Evolutionary conservation across 92 coral and sea anemone species (phyloP), one percentile per base, ranked within the genome.

Genomic region (Pocillopora meandrina): DNA sequence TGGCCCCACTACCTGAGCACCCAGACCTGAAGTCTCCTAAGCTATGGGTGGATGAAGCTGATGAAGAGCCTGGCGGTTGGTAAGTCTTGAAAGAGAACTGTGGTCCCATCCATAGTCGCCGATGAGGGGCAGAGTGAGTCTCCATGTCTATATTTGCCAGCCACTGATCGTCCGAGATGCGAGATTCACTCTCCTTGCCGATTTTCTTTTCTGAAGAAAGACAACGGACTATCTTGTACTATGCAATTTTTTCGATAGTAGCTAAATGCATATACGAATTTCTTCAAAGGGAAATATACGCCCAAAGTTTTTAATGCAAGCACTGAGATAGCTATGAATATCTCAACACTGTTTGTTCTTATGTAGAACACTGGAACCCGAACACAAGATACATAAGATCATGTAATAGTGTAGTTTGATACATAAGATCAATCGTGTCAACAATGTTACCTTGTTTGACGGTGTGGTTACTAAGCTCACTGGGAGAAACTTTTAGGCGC

Each of bases 71-170:
- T 2, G 98, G 98, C 10, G 98, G 98, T 81, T 96, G 98, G 85
- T 90, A 96, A 66, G 98, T 96, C 86, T 96, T 96, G 93, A 96
- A 96, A 63, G 98, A 87, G 90, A 96, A 96, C 86, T 96, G 98
- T 6, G 98, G 98, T 11, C 98, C 98, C 98, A 96, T 96, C 98
- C 98, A 96, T 36, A 96, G 91, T 5, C 98, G 93, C 23, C 98
- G 90, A 60, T 96, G 98, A 31, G 98, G 98, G 19, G 95, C 95
- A 15, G 98, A 95, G 74, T 96, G 98, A 10, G 98, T 96, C 69
- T 96, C 98, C 92, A 96, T 96, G 79, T 96, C 98, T 26, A 96
- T 96, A 89, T 96, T 96, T 18, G 98, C 92, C 70, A 96, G 91
- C 98, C 98, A 96, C 79, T 89, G 96, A 74, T 96, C 98, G 35